A percentile compares a stretch with the other conserved stretches of the same genome.
Evolutionary conservation across 2,888 invertebrate species (phyloP).

Genomic region (Drosophila cracens): DNA sequence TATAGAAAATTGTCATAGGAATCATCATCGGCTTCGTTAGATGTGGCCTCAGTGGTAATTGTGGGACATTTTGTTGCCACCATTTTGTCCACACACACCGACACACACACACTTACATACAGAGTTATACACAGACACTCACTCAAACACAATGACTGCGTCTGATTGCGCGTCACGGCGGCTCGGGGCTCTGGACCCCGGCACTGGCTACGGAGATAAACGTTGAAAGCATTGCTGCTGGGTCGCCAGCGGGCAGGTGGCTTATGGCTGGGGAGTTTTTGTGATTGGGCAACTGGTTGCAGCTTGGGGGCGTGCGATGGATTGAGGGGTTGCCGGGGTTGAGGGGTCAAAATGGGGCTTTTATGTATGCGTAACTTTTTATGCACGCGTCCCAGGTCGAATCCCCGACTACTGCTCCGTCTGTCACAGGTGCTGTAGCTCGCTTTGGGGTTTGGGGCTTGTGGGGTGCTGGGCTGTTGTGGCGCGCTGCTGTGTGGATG

Average conservation of each 20-base stretch:
- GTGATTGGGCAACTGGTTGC: conserved; percentile 56
- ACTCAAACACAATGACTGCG: conserved; percentile 66
- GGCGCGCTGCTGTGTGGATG: conserved; percentile 42
- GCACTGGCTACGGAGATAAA: conserved; percentile 64
- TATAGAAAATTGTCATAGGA: conserved; percentile 83
- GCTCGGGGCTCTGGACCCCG: conserved; percentile 25
- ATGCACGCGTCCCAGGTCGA: conserved; percentile 58
- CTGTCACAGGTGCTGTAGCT: conserved; percentile 66
- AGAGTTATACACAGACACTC: conserved; percentile 34
- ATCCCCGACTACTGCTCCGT: conserved; percentile 30
- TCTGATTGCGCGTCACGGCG: conserved; percentile 68
- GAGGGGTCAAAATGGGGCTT: conserved; percentile 30
- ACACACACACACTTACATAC: conserved; percentile 21
- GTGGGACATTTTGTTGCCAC: conserved; percentile 84
- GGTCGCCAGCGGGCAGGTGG: conserved; percentile 62
- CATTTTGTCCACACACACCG: conserved; percentile 49
- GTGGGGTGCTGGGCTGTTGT: conserved; percentile 1
- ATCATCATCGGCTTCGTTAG: conserved; percentile 84
- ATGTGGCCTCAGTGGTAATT: conserved; percentile 84
- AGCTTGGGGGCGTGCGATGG: background rate
- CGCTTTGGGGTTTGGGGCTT: background rate
- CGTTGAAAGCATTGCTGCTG: conserved; percentile 63
- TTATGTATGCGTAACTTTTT: conserved; percentile 76
- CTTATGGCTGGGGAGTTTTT: conserved; percentile 60
- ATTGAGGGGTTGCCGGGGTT: background rate